Base-by-base conservation (phyloP, 2,888 invertebrate genomes). In the Drosophila monieri region DNA sequence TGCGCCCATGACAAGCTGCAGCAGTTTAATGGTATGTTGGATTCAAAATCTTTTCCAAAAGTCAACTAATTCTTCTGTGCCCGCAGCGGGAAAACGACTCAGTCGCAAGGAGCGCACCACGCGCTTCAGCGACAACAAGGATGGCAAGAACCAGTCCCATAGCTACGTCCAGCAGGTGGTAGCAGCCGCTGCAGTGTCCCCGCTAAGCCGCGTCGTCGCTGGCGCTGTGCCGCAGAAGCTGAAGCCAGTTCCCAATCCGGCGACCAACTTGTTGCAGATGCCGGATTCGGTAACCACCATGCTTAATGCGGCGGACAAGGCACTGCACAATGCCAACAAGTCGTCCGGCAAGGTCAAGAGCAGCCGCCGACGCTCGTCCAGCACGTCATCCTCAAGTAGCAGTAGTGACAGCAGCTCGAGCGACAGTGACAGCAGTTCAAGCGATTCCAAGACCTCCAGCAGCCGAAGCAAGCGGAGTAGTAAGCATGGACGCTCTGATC, bases 51-150 rank as follows among this genome's bases (percentile, higher is more conserved):
- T 2, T 12, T 9, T 2, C 4, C 9, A 2, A 9, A 15, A 4
- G 1, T 2, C 10, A 15, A 41, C 1, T n/a, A 10, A 21, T 49
- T 15, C 3, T 1, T 39, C 4, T 23, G 5, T 8, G 9, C 15
- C 52, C n/a, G 60, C 58, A 56, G 23, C 65, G 91, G 91, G 91
- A 23, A 91, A 91, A 75, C 88, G 90, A 0, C 78, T 84, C 15
- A 90, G 87, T 49, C 78, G 88, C 23, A 90, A 89, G 57, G 91
- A 91, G 70, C 89, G 92, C 9, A 90, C 89, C 6, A 90, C 92
- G 1, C 89, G 91, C 18, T 92, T 92, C 56, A 92, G 91, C 75
- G 91, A 91, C 73, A 90, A 90, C 43, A 91, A 91, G 73, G 91
- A 91, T 43, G 85, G 88, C 32, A 87, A 87, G 46, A 84, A 54